Evolutionary conservation across 1,140 invertebrate genomes (phyloP).

Genomic region (Drosophila biarmipes): DNA sequence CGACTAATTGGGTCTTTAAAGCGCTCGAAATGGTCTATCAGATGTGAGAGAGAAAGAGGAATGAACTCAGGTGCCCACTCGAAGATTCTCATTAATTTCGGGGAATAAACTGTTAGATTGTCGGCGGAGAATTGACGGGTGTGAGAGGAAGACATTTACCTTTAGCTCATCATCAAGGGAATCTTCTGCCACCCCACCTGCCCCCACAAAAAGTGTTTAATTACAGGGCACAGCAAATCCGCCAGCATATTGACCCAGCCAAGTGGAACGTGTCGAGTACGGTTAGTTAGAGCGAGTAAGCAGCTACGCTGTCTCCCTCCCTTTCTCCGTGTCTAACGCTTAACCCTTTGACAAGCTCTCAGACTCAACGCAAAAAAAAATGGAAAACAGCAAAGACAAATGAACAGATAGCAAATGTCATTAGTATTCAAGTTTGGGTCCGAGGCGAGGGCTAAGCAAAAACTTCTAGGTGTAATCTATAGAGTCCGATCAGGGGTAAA

Average conservation of each 20-base stretch:
- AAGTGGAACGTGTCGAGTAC: slow-evolving; percentile 75
- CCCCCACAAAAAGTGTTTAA: slow-evolving; percentile 59
- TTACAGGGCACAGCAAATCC: slow-evolving; percentile 65
- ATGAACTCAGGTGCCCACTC: slow-evolving; percentile 53
- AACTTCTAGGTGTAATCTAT: slow-evolving; percentile 26
- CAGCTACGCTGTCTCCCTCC: slow-evolving; percentile 13
- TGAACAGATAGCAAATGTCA: slow-evolving; percentile 66
- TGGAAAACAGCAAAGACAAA: slow-evolving; percentile 39
- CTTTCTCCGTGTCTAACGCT: slow-evolving; percentile 2
- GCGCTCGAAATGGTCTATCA: slow-evolving; percentile 8
- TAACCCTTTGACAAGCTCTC: slow-evolving; percentile 66
- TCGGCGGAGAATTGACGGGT: slow-evolving; percentile 1
- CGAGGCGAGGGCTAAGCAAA: slow-evolving; percentile 25
- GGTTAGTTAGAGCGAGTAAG: slow-evolving; percentile 75
- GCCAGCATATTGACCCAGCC: slow-evolving; percentile 69
- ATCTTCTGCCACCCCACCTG: background rate
- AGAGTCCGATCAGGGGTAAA: slow-evolving; percentile 29
- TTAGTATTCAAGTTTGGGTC: slow-evolving; percentile 59
- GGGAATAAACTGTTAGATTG: slow-evolving; percentile 22
- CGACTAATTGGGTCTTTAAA: slow-evolving; percentile 66
- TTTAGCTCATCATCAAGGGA: slow-evolving; percentile 40
- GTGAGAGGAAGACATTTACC: slow-evolving; percentile 44
- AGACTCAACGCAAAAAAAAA: slow-evolving; percentile 12
- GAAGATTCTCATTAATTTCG: slow-evolving; percentile 62
- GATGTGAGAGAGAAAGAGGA: slow-evolving; percentile 21